Base-by-base conservation (phyloP, 2,797 vertebrate species). In the Erethizon dorsatum region DNA sequence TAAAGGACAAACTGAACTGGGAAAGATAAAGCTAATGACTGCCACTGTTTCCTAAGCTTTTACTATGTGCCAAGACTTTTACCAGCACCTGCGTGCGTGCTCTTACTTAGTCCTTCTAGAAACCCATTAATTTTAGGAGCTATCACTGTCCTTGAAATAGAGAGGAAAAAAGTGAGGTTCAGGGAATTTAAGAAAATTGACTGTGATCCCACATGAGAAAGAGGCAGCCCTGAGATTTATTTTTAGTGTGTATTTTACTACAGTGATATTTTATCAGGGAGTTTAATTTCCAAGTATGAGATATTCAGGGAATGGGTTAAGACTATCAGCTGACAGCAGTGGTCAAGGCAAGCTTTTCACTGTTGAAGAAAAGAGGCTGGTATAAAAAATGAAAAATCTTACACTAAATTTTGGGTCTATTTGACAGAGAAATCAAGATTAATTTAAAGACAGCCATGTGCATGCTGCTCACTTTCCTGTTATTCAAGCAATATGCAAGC, bases 241-340 rank as follows among this genome's bases (percentile, higher is more conserved):
- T 65, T 78, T 57, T 22, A 78, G 33, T 57, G 22, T 4, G 33
- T 79, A 79, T 11, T 77, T 91, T 88, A 67, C 24, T 90, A 65
- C 1, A 45, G 47, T 71, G 57, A 54, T 57, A 71, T 73, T 77
- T 94, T 92, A 95, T 75, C 26, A 54, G 63, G 73, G 47, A 94
- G 52, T 79, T 93, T 83, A 56, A 91, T 69, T 88, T 96, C 12
- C 63, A 89, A 85, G 52, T 83, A 88, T 52, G 87, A 87, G 87
- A 83, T 84, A 61, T 52, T 87, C 50, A 95, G 7, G 65, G 52
- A 79, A 6, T 37, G 94, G 47, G 37, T 50, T 86, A 86, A 79
- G 50, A 95, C 8, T 12, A 9, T 9, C 50, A 56, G 24, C 22
- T 37, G 8, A 47, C 37, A 85, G 52, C 31, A 63, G 45, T 78